Percentiles rank a stretch among this genome's conserved stretches.
Conservation (phyloP, 2,797 vertebrate species). For the Leuciscus waleckii region DNA sequence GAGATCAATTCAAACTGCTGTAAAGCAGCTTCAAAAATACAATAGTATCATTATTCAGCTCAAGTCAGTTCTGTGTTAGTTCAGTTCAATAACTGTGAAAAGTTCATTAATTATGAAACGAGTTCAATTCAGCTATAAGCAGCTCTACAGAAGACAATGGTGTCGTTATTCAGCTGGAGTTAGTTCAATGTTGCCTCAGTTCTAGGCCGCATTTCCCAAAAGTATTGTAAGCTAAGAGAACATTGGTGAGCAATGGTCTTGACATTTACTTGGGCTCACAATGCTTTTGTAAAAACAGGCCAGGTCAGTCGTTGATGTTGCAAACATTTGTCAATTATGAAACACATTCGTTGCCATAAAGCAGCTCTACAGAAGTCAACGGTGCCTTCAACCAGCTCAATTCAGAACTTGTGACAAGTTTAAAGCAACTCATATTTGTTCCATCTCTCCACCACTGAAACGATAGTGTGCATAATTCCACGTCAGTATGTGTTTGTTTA, state of each 20-base stretch:
- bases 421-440: neutral
- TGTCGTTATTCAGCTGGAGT: neutral
- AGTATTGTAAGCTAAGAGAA: neutral
- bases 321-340: neutral
- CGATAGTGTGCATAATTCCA: neutral
- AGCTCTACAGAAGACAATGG: neutral
- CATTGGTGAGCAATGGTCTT: neutral
- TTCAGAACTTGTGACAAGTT: neutral
- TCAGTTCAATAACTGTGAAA: neutral
- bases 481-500: constrained; percentile 62
- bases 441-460: neutral
- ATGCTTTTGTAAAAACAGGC: neutral
- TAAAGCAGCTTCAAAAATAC: neutral
- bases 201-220: neutral
- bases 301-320: neutral
- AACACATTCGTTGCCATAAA: neutral
- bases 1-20: neutral
- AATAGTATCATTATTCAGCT: neutral
- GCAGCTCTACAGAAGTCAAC: neutral
- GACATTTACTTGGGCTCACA: too few species aligned
- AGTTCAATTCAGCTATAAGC: neutral
- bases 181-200: neutral
- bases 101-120: neutral
- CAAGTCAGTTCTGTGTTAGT: neutral
- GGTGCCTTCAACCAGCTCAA: neutral